A percentile compares a stretch with the other conserved stretches of the same genome.
These are phyloP conservation scores for Spicauda simplicius DNA, from an alignment of 2,888 invertebrate species.

Conservation along the genomic window DNA sequence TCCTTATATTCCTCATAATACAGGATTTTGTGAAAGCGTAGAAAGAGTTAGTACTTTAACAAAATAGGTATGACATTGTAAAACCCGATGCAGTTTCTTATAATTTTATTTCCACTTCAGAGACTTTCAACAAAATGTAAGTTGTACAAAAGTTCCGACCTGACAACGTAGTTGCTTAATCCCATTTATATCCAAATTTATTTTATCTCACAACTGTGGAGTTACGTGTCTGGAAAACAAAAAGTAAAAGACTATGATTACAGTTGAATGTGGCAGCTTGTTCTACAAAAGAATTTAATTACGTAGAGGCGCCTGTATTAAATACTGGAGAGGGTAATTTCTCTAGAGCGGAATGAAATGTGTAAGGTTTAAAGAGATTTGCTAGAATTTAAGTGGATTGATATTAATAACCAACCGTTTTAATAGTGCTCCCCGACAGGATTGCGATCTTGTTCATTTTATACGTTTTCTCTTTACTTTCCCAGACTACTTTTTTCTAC, in stretches of 20 bases:
- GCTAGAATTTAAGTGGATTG: conserved; percentile 38
- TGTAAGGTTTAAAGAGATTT: conserved; percentile 44
- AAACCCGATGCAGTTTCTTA: neutral
- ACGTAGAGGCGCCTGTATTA: conserved; percentile 46
- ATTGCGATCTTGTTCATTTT: conserved; percentile 42
- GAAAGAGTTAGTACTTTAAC: conserved; percentile 7
- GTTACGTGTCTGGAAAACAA: conserved; percentile 9
- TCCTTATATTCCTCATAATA: neutral
- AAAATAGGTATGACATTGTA: conserved; percentile 2
- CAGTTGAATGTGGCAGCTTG: conserved; percentile 30
- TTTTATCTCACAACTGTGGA: conserved; percentile 12
- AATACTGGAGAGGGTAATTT: conserved; percentile 51
- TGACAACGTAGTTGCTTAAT: conserved; percentile 10
- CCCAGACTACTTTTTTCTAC: conserved; percentile 42
- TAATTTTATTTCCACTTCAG: conserved; percentile 9
- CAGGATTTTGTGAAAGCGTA: conserved; percentile 3
- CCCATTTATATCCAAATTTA: conserved; percentile 19
- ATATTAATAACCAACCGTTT: conserved; percentile 42
- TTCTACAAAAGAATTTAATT: conserved; percentile 61
- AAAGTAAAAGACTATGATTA: conserved; percentile 16
- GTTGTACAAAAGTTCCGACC: conserved; percentile 11
- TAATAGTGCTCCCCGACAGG: conserved; percentile 26
- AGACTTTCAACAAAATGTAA: conserved; percentile 7
- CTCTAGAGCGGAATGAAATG: conserved; percentile 49
- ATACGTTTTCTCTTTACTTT: conserved; percentile 45